phyloP scores from a whole-genome alignment of 37 sponge, comb jelly and placozoan genomes.

The Spongilla lacustris region DNA sequence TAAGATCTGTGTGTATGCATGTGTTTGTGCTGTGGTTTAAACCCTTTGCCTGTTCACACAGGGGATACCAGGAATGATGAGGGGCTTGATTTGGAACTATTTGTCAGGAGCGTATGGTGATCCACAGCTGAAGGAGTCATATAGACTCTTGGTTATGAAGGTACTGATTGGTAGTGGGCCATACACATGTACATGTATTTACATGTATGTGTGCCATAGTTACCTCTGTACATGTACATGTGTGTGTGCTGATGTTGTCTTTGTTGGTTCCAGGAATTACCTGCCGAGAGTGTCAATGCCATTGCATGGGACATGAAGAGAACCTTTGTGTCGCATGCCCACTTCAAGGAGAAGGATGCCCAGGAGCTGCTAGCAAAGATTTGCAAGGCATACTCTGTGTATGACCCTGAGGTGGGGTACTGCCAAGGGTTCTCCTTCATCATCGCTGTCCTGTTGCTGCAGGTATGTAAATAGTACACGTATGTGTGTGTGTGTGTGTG shows the following conservation, averaged over 20 bases:
- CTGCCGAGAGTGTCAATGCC: constrained; percentile 83
- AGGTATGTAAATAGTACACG: constrained; percentile 58
- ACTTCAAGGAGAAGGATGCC: constrained; percentile 71
- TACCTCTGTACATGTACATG: too few species aligned
- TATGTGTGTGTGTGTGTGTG: background rate
- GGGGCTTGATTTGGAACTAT: constrained; percentile 93
- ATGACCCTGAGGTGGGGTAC: constrained; percentile 96
- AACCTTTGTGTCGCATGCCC: constrained; percentile 91
- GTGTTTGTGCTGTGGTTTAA: constrained; percentile 15
- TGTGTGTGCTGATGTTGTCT: too few species aligned
- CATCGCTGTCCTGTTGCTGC: constrained; percentile 89
- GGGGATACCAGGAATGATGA: constrained; percentile 83
- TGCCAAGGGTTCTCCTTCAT: constrained; percentile 98
- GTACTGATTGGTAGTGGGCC: constrained; percentile 21
- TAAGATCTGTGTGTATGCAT: too few species aligned
- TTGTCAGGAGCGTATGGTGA: constrained; percentile 73
- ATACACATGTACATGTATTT: constrained; percentile 7
- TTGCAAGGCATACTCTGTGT: constrained; percentile 93
- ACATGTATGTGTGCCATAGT: background rate
- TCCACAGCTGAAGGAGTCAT: constrained; percentile 81
- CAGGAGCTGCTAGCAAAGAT: constrained; percentile 85
- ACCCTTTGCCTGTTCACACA: constrained; percentile 15
- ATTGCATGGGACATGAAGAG: constrained; percentile 95
- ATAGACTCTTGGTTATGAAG: constrained; percentile 79
- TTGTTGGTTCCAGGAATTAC: constrained; percentile 62